Conservation (phyloP, 2,888 invertebrate genomes). For the Lottia gigantea region DNA sequence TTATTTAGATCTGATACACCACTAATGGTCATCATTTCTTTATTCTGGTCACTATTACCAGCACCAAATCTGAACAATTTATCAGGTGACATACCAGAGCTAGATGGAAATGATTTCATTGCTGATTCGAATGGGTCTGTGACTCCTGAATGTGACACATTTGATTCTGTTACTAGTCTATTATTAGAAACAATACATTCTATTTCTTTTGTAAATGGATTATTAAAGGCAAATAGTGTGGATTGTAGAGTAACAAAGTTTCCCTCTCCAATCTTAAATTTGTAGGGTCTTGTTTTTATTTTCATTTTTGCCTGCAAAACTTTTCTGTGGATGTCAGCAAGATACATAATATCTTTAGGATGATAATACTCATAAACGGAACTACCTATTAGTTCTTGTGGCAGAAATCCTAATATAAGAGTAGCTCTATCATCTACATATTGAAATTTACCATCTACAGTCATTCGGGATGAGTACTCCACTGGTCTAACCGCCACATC, state of each 20-base stretch:
- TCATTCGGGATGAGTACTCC: slow-evolving; percentile 83
- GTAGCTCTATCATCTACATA: slow-evolving; percentile 94
- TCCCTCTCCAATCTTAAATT: slow-evolving; percentile 84
- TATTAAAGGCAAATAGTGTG: slow-evolving; percentile 88
- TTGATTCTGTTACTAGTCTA: slow-evolving; percentile 73
- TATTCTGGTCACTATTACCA: too few relatives aligned
- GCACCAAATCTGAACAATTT: too few relatives aligned
- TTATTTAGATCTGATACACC: too few relatives aligned
- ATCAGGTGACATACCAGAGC: too few relatives aligned
- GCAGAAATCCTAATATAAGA: slow-evolving; percentile 87
- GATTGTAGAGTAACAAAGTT: slow-evolving; percentile 81
- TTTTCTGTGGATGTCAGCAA: slow-evolving; percentile 86
- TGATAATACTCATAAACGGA: slow-evolving; percentile 93
- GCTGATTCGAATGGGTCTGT: too few relatives aligned
- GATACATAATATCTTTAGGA: slow-evolving; percentile 80
- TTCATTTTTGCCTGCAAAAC: slow-evolving; percentile 61
- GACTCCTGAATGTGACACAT: too few relatives aligned
- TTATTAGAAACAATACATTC: slow-evolving; percentile 91
- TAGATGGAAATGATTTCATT: too few relatives aligned
- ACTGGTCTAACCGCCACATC: slow-evolving; percentile 51
- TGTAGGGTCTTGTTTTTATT: slow-evolving; percentile 62
- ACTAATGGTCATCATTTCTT: too few relatives aligned
- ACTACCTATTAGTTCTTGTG: slow-evolving; percentile 91
- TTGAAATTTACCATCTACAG: slow-evolving; percentile 90
- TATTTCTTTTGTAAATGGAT: slow-evolving; percentile 96